Evolutionary conservation across 2,113 vertebrate genomes (phyloP).

Genomic region (Empidonax traillii): DNA sequence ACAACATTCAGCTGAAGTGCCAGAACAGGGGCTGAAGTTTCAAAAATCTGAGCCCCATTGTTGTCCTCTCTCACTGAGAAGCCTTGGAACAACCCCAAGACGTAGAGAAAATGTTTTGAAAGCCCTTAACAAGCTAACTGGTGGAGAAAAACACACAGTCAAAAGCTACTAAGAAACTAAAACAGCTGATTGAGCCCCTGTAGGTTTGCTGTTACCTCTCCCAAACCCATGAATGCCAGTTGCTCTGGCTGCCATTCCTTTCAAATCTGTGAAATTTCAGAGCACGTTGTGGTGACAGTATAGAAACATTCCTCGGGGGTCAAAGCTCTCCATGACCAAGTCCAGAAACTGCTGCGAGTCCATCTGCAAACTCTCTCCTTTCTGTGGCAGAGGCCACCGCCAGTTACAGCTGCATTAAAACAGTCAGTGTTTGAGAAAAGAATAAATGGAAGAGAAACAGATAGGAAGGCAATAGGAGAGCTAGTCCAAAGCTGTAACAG

Average conservation of each 20-base stretch:
- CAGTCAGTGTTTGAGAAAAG: neutral
- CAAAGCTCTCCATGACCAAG: neutral
- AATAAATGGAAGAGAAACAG: neutral
- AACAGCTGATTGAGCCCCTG: neutral
- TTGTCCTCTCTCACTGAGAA: neutral
- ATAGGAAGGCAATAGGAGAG: neutral
- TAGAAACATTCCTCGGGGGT: neutral
- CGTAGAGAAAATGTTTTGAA: neutral
- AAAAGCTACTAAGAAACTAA: neutral
- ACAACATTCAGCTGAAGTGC: neutral
- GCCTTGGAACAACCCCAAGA: neutral
- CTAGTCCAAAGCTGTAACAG: neutral
- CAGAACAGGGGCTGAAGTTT: neutral
- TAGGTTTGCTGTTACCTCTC: neutral
- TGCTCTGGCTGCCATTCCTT: neutral
- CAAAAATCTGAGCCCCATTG: neutral
- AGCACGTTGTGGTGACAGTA: neutral
- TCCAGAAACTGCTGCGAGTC: neutral
- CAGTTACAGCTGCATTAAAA: neutral
- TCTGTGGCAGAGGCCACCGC: neutral
- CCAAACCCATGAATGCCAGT: neutral
- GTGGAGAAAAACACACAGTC: neutral
- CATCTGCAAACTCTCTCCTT: neutral
- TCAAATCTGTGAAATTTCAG: neutral
- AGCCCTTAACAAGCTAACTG: neutral